These are phyloP conservation scores for Cladopsammia gracilis DNA, from an alignment of 64 coral and sea anemone species.

Conservation along the genomic window DNA sequence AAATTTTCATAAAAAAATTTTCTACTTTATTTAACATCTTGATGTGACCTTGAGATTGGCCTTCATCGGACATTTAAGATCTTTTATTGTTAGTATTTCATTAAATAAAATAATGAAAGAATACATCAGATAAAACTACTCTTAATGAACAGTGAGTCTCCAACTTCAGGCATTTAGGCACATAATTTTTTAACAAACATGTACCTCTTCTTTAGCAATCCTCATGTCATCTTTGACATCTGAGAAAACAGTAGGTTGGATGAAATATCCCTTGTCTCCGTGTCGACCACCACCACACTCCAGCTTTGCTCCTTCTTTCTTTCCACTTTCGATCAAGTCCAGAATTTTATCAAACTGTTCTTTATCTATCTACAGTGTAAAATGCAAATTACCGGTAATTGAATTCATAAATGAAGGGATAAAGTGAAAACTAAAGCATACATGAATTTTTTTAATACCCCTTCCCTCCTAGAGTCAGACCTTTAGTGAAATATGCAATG, in stretches of 20 bases:
- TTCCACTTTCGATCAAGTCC: constrained; percentile 92
- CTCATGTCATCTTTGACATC: constrained; percentile 90
- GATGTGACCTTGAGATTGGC: background rate
- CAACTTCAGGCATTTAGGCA: background rate
- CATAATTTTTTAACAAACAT: too few species aligned
- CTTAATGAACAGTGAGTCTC: too few species aligned
- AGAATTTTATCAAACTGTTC: constrained; percentile 96
- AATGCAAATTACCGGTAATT: too few species aligned
- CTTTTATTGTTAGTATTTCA: too few species aligned
- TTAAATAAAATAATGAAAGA: too few species aligned
- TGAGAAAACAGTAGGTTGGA: constrained; percentile 94
- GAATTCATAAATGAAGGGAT: too few species aligned
- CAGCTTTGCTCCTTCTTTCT: constrained; percentile 88
- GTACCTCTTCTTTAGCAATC: constrained; percentile 96
- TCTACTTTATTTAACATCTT: background rate
- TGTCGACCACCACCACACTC: constrained; percentile 86
- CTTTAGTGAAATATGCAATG: too few species aligned
- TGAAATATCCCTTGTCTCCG: constrained; percentile 89
- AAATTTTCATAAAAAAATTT: background rate
- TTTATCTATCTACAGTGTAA: constrained; percentile 67
- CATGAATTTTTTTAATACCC: too few species aligned
- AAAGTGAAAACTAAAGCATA: too few species aligned
- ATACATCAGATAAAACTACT: too few species aligned
- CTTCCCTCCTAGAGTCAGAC: too few species aligned
- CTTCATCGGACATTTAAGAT: background rate